Evolutionary conservation across 2,113 vertebrate genomes (phyloP), one percentile per base, ranked within the genome.

Genomic region (Procavia capensis): DNA sequence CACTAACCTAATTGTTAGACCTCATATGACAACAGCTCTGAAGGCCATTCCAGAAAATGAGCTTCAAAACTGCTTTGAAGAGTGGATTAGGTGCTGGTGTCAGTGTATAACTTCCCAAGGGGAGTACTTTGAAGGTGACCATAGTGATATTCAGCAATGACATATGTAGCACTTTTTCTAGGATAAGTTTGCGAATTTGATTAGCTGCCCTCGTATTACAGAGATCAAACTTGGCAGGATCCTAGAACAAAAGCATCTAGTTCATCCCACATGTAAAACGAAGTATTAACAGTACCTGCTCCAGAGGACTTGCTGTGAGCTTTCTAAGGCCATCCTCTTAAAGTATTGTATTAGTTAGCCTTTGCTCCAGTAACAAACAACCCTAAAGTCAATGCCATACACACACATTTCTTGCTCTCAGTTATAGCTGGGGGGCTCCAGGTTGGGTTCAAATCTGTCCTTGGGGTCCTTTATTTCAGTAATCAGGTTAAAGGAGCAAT

Each of bases 281-380:
- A 72, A 5, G 14, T 43, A 59, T 11, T 3, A 41, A n/a, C 17
- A 22, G 24, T 6, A 68, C 17, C 5, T 45, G 8, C 13, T 11
- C 39, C 47, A 66, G 41, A 90, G 13, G 61, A 86, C 25, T 41
- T 66, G 8, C 57, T 43, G 8, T 45, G 24, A 90, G 29, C 74
- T 76, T 86, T 22, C 24, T 43, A 86, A 57, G 41, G 19, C 45
- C 39, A 86, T 5, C 47, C 68, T 72, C 83, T 54, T 2, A 61
- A 57, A 47, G 34, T n/a, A 6, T 22, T 75, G 34, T 45, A 41
- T 86, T 13, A 41, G 29, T 64, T 29, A 81, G 36, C 24, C 84
- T 93, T 87, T 47, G 50, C 50, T 74, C 10, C 24, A 66, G 22
- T 87, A 90, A 96, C 85, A 93, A 88, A 79, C 13, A 45, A 68